These are phyloP conservation scores for Cirrhinus mrigala DNA, from an alignment of 2,797 vertebrate genomes.

Conservation along the genomic window DNA sequence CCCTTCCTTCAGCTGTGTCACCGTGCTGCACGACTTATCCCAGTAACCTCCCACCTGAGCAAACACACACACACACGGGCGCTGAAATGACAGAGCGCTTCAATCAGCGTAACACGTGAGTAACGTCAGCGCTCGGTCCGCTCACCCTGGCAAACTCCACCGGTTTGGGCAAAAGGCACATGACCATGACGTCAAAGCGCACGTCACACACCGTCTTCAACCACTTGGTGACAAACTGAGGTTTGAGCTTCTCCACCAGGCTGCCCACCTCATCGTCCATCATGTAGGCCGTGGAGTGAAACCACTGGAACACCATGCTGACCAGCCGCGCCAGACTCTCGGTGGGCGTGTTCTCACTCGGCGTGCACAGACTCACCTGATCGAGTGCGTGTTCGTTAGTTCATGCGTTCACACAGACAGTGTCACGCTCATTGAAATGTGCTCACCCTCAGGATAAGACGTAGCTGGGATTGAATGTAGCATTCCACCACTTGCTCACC, in stretches of 20 bases:
- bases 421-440: neutral
- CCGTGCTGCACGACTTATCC: constrained; percentile 96
- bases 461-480: neutral
- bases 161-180: constrained; percentile 98
- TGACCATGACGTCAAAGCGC: constrained; percentile 99
- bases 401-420: too few species aligned
- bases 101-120: neutral
- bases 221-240: constrained; percentile 99
- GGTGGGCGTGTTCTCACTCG: constrained; percentile 97
- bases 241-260: constrained; percentile 97
- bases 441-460: neutral
- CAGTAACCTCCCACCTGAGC: constrained; percentile 97
- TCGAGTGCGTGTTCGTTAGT: neutral
- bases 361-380: constrained; percentile 96
- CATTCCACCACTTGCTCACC: too few species aligned
- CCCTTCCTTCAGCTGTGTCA: constrained; percentile 97
- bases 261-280: constrained; percentile 99
- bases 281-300: constrained; percentile 99
- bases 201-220: constrained; percentile 97
- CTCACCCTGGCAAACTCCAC: constrained; percentile 98
- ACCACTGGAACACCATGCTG: constrained; percentile 99
- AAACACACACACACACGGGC: neutral
- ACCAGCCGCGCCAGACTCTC: constrained; percentile 96
- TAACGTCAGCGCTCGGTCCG: neutral
- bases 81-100: neutral